These are phyloP conservation scores for Eurystomus glaucurus DNA, from an alignment of 2,797 vertebrate genomes.

Conservation along the genomic window DNA sequence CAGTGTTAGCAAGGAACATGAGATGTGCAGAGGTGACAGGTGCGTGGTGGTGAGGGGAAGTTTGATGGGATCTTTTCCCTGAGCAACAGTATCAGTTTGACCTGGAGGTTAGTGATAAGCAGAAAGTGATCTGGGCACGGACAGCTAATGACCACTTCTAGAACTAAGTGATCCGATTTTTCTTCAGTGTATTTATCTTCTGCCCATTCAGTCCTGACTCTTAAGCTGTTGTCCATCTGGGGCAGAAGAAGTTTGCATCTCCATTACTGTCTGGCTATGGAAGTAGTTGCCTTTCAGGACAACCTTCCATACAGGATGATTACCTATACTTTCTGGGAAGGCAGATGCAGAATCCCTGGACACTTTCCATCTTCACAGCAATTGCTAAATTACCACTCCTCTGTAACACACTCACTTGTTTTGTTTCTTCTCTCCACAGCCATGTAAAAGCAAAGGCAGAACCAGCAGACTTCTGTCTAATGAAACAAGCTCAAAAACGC, in stretches of 20 bases:
- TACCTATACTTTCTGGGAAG: conserved; percentile 6
- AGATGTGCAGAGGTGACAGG: neutral
- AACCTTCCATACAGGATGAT: neutral
- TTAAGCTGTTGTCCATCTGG: neutral
- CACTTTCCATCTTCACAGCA: neutral
- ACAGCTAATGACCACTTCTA: neutral
- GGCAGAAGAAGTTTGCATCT: neutral
- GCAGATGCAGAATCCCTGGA: neutral
- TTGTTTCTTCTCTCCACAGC: conserved; percentile 44
- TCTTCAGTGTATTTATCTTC: neutral
- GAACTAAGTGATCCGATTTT: neutral
- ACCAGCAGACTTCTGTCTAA: conserved; percentile 77
- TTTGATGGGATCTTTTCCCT: neutral
- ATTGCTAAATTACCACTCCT: neutral
- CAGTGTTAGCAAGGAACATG: neutral
- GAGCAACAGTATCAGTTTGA: neutral
- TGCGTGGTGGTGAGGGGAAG: neutral
- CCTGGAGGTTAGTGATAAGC: neutral
- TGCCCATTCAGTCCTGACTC: neutral
- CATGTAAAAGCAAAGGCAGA: conserved; percentile 61
- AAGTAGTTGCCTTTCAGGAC: conserved; percentile 20
- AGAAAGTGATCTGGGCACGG: neutral
- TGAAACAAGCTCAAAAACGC: conserved; percentile 81
- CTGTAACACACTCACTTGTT: neutral
- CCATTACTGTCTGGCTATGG: neutral